A percentile compares a stretch with the other conserved stretches of the same genome.
phyloP scores from a whole-genome alignment of 2,797 vertebrate genomes.

The Tiaroga cobitis region DNA sequence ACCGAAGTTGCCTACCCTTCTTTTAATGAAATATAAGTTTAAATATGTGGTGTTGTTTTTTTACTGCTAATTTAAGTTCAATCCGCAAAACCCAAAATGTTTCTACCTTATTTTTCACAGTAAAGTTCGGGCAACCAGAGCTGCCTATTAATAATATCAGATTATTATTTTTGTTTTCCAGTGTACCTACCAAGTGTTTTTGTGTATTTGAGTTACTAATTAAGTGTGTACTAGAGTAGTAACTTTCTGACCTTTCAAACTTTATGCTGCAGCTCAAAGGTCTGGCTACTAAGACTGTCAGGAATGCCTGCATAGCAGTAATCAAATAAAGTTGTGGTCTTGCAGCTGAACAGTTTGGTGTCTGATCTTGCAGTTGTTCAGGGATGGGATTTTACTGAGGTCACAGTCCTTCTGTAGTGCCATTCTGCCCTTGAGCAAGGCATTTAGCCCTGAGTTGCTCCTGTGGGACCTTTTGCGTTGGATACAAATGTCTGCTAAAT shows the following conservation, averaged over 20 bases:
- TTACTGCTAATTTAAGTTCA: neutral
- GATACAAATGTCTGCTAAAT: conserved; percentile 38
- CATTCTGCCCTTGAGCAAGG: conserved; percentile 21
- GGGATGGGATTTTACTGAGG: conserved; percentile 2
- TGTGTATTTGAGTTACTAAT: neutral
- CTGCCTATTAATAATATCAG: too few species aligned
- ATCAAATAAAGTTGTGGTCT: neutral
- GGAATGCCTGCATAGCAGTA: neutral
- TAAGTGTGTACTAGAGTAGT: neutral
- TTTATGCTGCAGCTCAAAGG: neutral
- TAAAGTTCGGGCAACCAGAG: neutral
- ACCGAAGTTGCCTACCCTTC: too few species aligned
- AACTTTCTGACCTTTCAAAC: neutral
- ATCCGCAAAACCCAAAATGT: neutral
- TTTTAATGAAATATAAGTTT: too few species aligned
- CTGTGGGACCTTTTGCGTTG: conserved; percentile 16
- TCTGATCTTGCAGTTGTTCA: conserved; percentile 13
- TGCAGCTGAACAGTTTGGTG: neutral
- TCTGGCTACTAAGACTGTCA: neutral
- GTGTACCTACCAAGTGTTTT: neutral
- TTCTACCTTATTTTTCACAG: neutral
- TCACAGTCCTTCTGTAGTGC: conserved; percentile 14
- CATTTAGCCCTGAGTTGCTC: conserved; percentile 35
- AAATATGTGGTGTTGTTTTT: too few species aligned
- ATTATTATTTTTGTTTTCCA: neutral